These are phyloP conservation scores for Polyodon spathula DNA, from an alignment of 2,113 vertebrate genomes.

Conservation along the genomic window DNA sequence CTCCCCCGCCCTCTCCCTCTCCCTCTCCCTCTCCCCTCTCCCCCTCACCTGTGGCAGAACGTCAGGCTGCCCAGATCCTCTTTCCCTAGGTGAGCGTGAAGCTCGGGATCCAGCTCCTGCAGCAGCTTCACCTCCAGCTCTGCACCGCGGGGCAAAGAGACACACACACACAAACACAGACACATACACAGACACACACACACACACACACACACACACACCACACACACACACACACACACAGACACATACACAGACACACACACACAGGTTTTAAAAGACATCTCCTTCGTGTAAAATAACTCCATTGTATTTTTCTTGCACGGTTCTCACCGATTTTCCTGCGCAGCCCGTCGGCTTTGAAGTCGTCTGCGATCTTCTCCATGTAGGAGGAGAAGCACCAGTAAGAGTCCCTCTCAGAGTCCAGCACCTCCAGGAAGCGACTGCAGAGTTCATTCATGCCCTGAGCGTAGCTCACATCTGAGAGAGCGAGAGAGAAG, in stretches of 20 bases:
- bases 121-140: constrained; percentile 57
- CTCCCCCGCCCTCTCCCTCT: no score
- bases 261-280: not conserved
- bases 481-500: constrained; percentile 26
- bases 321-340: constrained; percentile 50
- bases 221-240: not conserved
- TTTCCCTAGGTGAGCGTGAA: constrained; percentile 52
- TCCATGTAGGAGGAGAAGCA: constrained; percentile 66
- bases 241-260: constrained; percentile 21
- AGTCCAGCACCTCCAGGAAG: constrained; percentile 63
- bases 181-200: not conserved
- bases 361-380: constrained; percentile 59
- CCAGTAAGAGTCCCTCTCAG: constrained; percentile 65
- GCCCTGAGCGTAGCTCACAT: constrained; percentile 66
- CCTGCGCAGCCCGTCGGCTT: constrained; percentile 55
- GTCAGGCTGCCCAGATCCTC: constrained; percentile 56
- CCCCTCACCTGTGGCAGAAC: constrained; percentile 68
- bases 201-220: not conserved
- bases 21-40: no score
- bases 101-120: constrained; percentile 56
- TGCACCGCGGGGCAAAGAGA: constrained; percentile 15
- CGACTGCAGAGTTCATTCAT: constrained; percentile 71
- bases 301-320: no score
- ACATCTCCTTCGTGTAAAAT: not conserved
- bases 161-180: not conserved